These are phyloP conservation scores for Nemopilema nomurai DNA, from an alignment of 30 jellyfish, hydroid and myxozoan genomes.

Conservation along the genomic window DNA sequence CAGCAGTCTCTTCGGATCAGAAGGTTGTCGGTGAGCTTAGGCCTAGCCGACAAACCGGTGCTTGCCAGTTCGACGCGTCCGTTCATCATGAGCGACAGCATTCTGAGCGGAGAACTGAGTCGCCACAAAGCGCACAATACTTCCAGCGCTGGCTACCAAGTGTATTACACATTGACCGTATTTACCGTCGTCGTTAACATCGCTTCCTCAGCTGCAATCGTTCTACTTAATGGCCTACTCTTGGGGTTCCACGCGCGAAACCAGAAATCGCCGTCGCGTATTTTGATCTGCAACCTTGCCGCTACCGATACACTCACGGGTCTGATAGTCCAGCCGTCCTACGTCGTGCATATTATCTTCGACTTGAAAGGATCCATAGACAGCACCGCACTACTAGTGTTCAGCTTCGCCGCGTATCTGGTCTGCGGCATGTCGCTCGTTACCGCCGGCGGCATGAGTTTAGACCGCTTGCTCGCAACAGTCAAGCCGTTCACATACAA, in stretches of 20 bases:
- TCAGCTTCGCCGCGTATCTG: conserved; percentile 52
- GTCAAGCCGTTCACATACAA: conserved; percentile 55
- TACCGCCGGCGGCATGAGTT: conserved; percentile 72
- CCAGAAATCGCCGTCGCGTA: conserved; percentile 52
- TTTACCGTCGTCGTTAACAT: conserved; percentile 12
- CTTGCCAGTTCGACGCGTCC: no score
- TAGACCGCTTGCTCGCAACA: conserved; percentile 57
- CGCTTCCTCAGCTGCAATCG: conserved; percentile 5
- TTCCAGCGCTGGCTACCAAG: not conserved
- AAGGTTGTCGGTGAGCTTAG: not conserved
- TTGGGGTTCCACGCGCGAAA: conserved; percentile 24
- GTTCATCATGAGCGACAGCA: conserved; percentile 61
- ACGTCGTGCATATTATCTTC: conserved; percentile 40
- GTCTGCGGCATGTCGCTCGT: conserved; percentile 64
- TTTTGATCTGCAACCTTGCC: conserved; percentile 35
- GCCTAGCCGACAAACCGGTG: no score
- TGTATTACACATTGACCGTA: conserved; percentile 19
- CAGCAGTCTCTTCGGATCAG: not conserved
- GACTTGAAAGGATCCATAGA: conserved; percentile 11
- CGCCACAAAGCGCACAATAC: conserved; percentile 2
- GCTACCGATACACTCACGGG: conserved; percentile 52
- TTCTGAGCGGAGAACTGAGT: conserved; percentile 6
- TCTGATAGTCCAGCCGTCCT: conserved; percentile 50
- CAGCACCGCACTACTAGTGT: conserved; percentile 21
- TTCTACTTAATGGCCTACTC: conserved; percentile 18